These are phyloP conservation scores for Metridium senile DNA, from an alignment of 92 coral and sea anemone genomes.

Conservation along the genomic window DNA sequence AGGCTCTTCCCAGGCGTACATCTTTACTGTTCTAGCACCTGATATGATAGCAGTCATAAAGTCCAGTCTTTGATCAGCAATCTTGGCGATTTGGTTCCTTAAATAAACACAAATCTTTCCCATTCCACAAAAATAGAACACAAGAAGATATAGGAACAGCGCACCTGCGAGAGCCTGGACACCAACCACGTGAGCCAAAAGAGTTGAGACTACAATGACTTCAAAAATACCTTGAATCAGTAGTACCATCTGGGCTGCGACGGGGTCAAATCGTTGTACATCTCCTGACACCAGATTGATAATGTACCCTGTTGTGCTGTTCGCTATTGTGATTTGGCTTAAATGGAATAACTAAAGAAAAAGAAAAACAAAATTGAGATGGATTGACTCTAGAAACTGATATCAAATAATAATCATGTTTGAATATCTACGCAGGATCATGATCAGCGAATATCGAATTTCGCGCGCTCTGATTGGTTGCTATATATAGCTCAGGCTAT, in stretches of 20 bases:
- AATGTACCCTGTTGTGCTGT: constrained; percentile 42
- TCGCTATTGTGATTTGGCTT: constrained; percentile 36
- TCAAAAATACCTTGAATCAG: constrained; percentile 40
- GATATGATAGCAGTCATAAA: constrained; percentile 38
- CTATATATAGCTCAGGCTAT: too few species aligned
- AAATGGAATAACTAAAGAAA: constrained; percentile 33
- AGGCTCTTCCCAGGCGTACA: constrained; percentile 49
- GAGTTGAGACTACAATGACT: constrained; percentile 20
- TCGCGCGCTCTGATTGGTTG: too few species aligned
- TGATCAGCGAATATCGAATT: too few species aligned
- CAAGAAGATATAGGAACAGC: constrained; percentile 22
- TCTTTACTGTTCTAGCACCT: constrained; percentile 44
- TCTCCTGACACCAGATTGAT: constrained; percentile 48
- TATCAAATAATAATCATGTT: too few species aligned
- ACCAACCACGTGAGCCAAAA: constrained; percentile 37
- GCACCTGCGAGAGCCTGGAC: constrained; percentile 39
- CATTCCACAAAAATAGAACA: constrained; percentile 34
- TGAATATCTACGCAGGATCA: too few species aligned
- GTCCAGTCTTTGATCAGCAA: constrained; percentile 33
- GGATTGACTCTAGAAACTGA: too few species aligned
- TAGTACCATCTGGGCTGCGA: constrained; percentile 32
- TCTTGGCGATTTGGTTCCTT: constrained; percentile 39
- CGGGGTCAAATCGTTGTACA: constrained; percentile 54
- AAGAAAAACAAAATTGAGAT: not conserved
- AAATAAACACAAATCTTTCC: constrained; percentile 30